These are phyloP conservation scores for Lagocephalus sceleratus DNA, from an alignment of 2,797 vertebrate genomes.

Conservation along the genomic window DNA sequence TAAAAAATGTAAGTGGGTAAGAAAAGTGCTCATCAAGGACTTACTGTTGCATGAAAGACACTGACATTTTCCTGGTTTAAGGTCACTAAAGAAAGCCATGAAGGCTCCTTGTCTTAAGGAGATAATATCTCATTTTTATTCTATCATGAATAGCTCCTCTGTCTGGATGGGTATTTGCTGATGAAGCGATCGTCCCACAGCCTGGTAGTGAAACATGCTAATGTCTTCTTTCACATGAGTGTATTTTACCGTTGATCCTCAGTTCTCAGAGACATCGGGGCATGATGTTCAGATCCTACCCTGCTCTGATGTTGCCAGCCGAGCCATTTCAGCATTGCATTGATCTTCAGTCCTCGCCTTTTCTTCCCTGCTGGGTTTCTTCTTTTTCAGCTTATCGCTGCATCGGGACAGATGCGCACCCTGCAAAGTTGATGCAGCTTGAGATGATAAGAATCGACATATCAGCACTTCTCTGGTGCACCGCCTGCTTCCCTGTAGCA, in stretches of 20 bases:
- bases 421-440: constrained; percentile 32
- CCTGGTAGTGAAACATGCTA: constrained; percentile 20
- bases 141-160: constrained; percentile 32
- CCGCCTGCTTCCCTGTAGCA: constrained; percentile 46
- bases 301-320: background rate
- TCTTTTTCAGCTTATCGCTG: constrained; percentile 10
- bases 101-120: constrained; percentile 19
- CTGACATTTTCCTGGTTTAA: constrained; percentile 48
- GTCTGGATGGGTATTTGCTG: constrained; percentile 29
- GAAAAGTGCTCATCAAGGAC: constrained; percentile 14
- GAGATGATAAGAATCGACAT: constrained; percentile 52
- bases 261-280: constrained; percentile 7
- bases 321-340: constrained; percentile 4
- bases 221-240: constrained; percentile 13
- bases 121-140: constrained; percentile 57
- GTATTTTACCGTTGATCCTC: constrained; percentile 17
- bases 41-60: constrained; percentile 51
- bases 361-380: constrained; percentile 9
- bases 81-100: constrained; percentile 27
- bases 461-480: constrained; percentile 61
- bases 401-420: constrained; percentile 3
- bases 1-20: constrained; percentile 31
- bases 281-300: background rate
- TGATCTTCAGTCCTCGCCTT: constrained; percentile 18
- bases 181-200: constrained; percentile 21